These are phyloP conservation scores for Lutjanus argentimaculatus DNA, from an alignment of 2,797 vertebrate species.

Conservation along the genomic window DNA sequence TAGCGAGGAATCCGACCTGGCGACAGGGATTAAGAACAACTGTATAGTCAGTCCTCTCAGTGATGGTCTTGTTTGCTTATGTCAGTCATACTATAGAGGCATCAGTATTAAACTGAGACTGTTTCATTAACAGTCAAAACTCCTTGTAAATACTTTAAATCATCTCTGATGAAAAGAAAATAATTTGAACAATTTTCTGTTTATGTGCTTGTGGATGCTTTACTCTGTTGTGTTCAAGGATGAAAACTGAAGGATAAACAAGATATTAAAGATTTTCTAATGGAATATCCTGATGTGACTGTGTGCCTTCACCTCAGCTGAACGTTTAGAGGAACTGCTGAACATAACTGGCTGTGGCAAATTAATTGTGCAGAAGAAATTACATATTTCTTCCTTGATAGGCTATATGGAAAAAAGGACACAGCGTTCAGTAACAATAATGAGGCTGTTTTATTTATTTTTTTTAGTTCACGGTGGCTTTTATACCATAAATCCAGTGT, in stretches of 20 bases:
- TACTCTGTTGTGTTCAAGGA: background rate
- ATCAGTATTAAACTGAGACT: too few species aligned
- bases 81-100: too few species aligned
- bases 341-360: background rate
- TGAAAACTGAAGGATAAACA: background rate
- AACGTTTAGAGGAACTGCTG: background rate
- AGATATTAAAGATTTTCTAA: background rate
- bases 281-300: background rate
- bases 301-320: background rate
- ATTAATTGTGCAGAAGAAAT: background rate
- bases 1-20: too few species aligned
- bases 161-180: too few species aligned
- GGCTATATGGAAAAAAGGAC: background rate
- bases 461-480: background rate
- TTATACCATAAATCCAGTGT: background rate
- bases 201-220: background rate
- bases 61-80: too few species aligned
- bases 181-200: too few species aligned
- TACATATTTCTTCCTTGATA: background rate
- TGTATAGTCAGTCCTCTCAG: too few species aligned
- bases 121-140: too few species aligned
- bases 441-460: background rate
- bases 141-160: too few species aligned
- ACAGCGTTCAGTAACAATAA: too few species aligned
- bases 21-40: too few species aligned